Base-by-base conservation (phyloP, 1,140 invertebrate genomes). In the Trinorchestia longiramus region DNA sequence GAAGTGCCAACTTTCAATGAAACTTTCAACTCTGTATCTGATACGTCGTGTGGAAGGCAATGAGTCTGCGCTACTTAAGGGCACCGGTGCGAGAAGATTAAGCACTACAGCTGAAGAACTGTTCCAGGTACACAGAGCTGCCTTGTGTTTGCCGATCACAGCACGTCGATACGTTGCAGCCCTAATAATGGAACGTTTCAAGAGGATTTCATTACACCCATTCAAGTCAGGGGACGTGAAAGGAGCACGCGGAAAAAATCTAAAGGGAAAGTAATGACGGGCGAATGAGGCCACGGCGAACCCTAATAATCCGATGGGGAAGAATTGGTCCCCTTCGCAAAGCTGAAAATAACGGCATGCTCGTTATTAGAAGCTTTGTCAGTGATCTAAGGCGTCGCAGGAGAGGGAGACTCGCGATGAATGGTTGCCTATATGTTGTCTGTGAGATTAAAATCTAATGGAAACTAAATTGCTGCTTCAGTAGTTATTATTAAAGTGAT, bases 181-280 rank as follows among this genome's bases (percentile, higher is more conserved):
- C 88, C 88, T 43, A 77, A 44, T 91, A 91, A 91, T 91, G 43
- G 88, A 91, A 19, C 19, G 88, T 15, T 91, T 91, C 41, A 43
- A 91, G 41, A 91, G 88, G 88, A 91, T 91, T 91, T 91, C 88
- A 91, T 91, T 91, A 91, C 88, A 91, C 8, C 88, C 43, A 43
- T 91, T 43, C 41, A 91, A 91, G 62, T 77, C 62, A 77, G 41
- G 28, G 88, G 43, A 42, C 88, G 43, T 91, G 88, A 91, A 91
- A 91, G 88, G 88, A 91, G 43, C 88, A 19, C 43, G 88, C 88
- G 15, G 88, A 91, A 91, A 91, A 91, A 91, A 91, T 15, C 88
- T 43, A 91, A 44, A 42, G 88, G 88, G 88, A 44, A 91, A 43
- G 43, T 91, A 91, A 91, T 91, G 87, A 88, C 87, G 41, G 41